A percentile compares a stretch with the other conserved stretches of the same genome.
Evolutionary conservation across 2,888 invertebrate genomes (phyloP).

Genomic region (Dicyrtomina minuta): DNA sequence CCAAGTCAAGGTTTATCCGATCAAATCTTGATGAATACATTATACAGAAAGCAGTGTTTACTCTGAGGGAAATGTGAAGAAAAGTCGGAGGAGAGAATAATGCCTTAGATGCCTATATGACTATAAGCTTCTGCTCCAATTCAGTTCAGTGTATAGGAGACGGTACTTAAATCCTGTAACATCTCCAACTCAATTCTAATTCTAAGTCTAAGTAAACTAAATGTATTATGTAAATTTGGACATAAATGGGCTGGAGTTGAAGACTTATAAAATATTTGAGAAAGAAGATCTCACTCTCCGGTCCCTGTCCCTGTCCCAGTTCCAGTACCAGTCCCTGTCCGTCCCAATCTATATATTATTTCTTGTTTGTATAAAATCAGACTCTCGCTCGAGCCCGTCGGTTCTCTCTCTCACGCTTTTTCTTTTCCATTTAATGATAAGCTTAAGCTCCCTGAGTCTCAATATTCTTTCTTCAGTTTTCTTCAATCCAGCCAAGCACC

Average conservation of each 20-base stretch:
- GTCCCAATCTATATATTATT: not conserved
- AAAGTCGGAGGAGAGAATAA: not conserved
- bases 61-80: not conserved
- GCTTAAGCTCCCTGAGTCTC: too few relatives aligned
- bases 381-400: not conserved
- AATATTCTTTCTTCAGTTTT: too few relatives aligned
- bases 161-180: not conserved
- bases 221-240: constrained; percentile 22
- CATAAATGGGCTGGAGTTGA: not conserved
- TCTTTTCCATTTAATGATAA: too few relatives aligned
- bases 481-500: too few relatives aligned
- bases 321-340: too few relatives aligned
- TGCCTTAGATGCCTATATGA: not conserved
- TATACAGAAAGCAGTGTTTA: not conserved
- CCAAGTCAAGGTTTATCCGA: too few relatives aligned
- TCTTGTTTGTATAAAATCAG: too few relatives aligned
- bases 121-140: not conserved
- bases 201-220: constrained; percentile 17
- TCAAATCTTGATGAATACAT: constrained; percentile 23
- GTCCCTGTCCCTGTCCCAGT: not conserved
- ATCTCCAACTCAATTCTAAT: not conserved
- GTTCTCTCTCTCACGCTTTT: too few relatives aligned
- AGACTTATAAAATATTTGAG: not conserved
- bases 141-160: not conserved
- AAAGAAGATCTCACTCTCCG: constrained; percentile 3